Evolutionary conservation across 2,113 vertebrate species (phyloP).

Genomic region (Eptesicus fuscus): DNA sequence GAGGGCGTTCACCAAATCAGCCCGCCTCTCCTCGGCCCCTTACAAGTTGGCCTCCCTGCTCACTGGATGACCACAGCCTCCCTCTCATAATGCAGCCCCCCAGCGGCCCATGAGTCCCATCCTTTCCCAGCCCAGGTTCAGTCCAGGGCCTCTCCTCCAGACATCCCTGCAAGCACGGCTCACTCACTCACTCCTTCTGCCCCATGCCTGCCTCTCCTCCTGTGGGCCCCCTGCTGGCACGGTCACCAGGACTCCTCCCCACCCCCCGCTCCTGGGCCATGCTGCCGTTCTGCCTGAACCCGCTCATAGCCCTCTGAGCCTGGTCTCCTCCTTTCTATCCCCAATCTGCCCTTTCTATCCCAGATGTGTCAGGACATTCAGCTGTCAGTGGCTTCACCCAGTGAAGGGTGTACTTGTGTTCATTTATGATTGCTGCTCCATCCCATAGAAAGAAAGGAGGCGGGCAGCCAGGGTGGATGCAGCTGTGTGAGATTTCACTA

Average conservation of each 20-base stretch:
- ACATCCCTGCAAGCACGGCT: neutral
- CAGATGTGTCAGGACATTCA: neutral
- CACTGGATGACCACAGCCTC: neutral
- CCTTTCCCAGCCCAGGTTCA: neutral
- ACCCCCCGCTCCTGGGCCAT: neutral
- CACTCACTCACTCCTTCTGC: neutral
- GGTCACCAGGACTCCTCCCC: neutral
- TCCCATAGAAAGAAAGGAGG: neutral
- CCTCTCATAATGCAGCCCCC: neutral
- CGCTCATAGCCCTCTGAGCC: neutral
- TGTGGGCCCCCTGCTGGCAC: neutral
- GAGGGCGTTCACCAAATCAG: accelerated
- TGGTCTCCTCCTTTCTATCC: neutral
- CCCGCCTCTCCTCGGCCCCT: accelerated
- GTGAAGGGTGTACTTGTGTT: neutral
- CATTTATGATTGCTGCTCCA: neutral
- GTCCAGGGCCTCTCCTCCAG: neutral
- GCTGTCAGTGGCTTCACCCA: neutral
- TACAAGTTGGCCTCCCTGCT: neutral
- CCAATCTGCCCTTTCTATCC: neutral
- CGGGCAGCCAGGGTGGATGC: neutral
- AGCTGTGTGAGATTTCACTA: neutral
- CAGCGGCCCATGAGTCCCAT: accelerated
- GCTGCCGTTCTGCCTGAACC: neutral
- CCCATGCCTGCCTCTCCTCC: neutral